Percentiles rank a stretch among this genome's conserved stretches.
Conservation (phyloP, 23 tunicate genomes). For the Oikopleura albicans region DNA sequence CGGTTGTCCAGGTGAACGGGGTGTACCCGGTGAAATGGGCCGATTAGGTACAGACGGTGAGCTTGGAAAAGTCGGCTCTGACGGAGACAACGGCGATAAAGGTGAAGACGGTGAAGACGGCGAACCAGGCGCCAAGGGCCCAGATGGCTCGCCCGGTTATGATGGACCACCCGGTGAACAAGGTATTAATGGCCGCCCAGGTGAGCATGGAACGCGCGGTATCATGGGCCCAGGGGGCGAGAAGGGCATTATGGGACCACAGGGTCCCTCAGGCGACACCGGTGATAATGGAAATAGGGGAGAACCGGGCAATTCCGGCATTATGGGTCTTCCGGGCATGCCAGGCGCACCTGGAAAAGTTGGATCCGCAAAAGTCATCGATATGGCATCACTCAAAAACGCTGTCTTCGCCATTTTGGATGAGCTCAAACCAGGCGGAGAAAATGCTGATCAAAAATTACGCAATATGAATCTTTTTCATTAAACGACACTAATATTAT, state of each 20-base stretch:
- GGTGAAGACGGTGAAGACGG: background rate
- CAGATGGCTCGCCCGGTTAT: background rate
- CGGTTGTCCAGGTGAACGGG: background rate
- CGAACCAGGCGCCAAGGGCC: background rate
- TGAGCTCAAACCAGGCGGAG: conserved; percentile 17
- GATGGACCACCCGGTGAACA: background rate
- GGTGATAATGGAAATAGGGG: conserved; percentile 1
- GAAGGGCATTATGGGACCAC: conserved; percentile 2
- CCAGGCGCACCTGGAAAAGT: background rate
- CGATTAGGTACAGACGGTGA: background rate
- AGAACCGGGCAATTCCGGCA: background rate
- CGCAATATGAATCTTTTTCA: background rate
- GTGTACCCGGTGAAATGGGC: background rate
- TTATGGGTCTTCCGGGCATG: background rate
- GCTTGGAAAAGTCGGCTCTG: background rate
- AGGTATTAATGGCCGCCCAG: background rate
- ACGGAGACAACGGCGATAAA: background rate
- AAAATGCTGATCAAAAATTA: background rate
- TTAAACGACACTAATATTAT: no score
- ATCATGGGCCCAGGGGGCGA: background rate
- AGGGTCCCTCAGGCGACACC: background rate
- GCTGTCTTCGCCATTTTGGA: conserved; percentile 17
- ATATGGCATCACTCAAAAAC: background rate
- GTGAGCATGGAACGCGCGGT: background rate
- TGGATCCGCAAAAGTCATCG: background rate